phyloP scores from a whole-genome alignment of 2,113 vertebrate species.

The Danio rerio region GRCz12tu NC_133178.1:37144001-37144500 shows the following conservation, averaged over 20 bases:
- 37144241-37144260: conserved; percentile 4
- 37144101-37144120: background rate
- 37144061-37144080: background rate
- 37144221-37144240: background rate
- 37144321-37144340: background rate
- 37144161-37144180: background rate
- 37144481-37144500: background rate
- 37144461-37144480: background rate
- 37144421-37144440: conserved; percentile 14
- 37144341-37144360: background rate
- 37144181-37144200: background rate
- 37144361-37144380: conserved; percentile 6
- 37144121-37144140: background rate
- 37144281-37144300: conserved; percentile 19
- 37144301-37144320: conserved; percentile 24
- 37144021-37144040: no score
- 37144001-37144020: no score
- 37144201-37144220: background rate
- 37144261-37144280: background rate
- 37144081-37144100: background rate
- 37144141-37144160: background rate
- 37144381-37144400: conserved; percentile 9
- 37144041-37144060: no score
- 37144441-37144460: background rate
- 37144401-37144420: background rate